Base-by-base conservation (phyloP, 1,140 invertebrate species). In the Hestina assimilis region DNA sequence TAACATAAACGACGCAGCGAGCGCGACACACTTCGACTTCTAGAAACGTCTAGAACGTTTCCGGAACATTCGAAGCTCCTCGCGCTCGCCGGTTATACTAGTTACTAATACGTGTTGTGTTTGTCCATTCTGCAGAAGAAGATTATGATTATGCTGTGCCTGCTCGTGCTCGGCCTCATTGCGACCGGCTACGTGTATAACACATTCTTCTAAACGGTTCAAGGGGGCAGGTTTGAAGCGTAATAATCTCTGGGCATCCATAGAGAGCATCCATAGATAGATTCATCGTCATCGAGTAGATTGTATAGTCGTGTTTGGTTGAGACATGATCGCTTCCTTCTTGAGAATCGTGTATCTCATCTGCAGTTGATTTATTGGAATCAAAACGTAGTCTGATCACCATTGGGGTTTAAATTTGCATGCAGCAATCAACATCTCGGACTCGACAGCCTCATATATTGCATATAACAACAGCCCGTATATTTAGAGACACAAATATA, bases 91-190 rank as follows among this genome's bases (percentile, higher is more conserved):
- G 51, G 38, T 43, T 51, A 43, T 63, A 38, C 72, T 77, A 75
- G 64, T 35, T 63, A 88, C 86, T 89, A 89, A 89, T 88, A 26
- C 65, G 60, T 87, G 75, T 89, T 80, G 83, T 89, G 63, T 89
- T 89, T 89, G 72, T 90, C 90, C 83, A 79, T 87, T 90, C 92
- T 93, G 91, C 93, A 98, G 96, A 98, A 98, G 95, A 97, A 97
- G 92, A 98, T 98, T 83, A 97, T 97, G 94, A 97, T 98, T 90
- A 92, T 97, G 92, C 94, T 97, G 85, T 97, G 96, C 91, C 91
- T 98, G 82, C 91, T 95, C 73, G 92, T 96, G 77, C 88, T 96
- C 75, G 92, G 92, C 60, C 92, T 93, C 63, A 93, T 93, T 75
- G 91, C 95, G 79, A 92, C 91, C 75, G 91, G 92, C 83, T 93